Percentiles rank a stretch among this genome's conserved stretches.
phyloP scores from a whole-genome alignment of 2,888 invertebrate species.

The Ernsta delagoae region DNA sequence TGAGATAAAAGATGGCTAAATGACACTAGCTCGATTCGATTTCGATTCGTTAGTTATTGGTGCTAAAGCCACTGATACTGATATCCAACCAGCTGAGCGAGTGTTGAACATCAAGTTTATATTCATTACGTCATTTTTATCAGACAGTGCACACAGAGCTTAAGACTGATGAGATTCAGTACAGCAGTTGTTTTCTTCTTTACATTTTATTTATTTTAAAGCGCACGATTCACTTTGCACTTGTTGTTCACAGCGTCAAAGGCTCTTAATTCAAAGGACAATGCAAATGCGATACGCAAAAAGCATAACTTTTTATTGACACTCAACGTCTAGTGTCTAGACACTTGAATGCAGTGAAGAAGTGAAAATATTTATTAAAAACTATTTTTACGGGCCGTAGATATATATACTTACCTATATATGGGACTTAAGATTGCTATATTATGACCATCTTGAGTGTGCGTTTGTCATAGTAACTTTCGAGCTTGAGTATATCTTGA shows the following conservation, averaged over 20 bases:
- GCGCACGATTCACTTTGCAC: conserved; percentile 13
- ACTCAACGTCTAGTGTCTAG: conserved; percentile 18
- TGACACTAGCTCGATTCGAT: no score
- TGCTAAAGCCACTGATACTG: background rate
- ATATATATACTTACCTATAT: no score
- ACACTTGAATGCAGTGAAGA: conserved; percentile 13
- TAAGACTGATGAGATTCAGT: conserved; percentile 45
- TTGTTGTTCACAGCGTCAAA: conserved; percentile 28
- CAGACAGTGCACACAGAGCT: conserved; percentile 41
- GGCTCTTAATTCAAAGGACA: conserved; percentile 34
- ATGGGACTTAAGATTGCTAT: no score
- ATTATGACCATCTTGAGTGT: no score
- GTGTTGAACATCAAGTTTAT: background rate
- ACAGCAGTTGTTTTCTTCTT: conserved; percentile 33
- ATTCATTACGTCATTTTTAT: no score
- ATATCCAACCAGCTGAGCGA: background rate
- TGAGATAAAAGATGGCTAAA: no score
- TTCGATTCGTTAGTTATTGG: no score
- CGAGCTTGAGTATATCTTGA: no score
- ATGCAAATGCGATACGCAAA: conserved; percentile 29
- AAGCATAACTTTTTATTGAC: conserved; percentile 32
- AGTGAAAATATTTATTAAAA: conserved; percentile 18
- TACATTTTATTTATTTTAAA: conserved; percentile 34
- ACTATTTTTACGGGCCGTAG: background rate
- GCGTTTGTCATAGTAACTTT: no score